These are phyloP conservation scores for Sycophaga agraensis DNA, from an alignment of 1,140 invertebrate genomes.

Conservation along the genomic window DNA sequence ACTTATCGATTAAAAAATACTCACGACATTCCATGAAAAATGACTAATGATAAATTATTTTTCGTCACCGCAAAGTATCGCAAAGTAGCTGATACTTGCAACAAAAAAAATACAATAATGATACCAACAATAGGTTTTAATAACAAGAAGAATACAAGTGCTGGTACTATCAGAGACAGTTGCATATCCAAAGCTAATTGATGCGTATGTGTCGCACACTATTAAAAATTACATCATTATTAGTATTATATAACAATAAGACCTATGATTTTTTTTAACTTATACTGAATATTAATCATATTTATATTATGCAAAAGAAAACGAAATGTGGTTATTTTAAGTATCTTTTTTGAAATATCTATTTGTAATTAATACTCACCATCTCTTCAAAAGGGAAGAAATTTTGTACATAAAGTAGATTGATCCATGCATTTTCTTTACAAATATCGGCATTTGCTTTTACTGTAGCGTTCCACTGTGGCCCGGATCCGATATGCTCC, in stretches of 20 bases:
- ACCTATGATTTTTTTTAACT: too few relatives aligned
- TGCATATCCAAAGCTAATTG: constrained; percentile 82
- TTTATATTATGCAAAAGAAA: too few relatives aligned
- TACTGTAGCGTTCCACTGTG: constrained; percentile 67
- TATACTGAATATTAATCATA: too few relatives aligned
- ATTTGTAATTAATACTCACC: constrained; percentile 51
- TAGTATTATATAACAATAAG: too few relatives aligned
- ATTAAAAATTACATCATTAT: constrained; percentile 37
- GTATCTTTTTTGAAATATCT: too few relatives aligned
- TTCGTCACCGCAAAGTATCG: constrained; percentile 62
- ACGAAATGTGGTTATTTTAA: too few relatives aligned
- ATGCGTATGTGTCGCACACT: constrained; percentile 72
- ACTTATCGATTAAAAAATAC: constrained; percentile 5
- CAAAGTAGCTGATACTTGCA: constrained; percentile 62
- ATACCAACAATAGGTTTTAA: constrained; percentile 59
- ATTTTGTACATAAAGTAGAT: constrained; percentile 71
- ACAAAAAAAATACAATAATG: constrained; percentile 58
- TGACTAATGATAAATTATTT: constrained; percentile 64
- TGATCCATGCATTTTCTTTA: constrained; percentile 70
- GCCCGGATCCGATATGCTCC: constrained; percentile 68
- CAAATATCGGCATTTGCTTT: constrained; percentile 66
- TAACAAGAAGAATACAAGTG: constrained; percentile 69
- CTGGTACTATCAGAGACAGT: constrained; percentile 70
- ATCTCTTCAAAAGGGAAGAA: constrained; percentile 72
- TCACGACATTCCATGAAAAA: constrained; percentile 71